These are phyloP conservation scores for Sanderia malayensis DNA, from an alignment of 30 jellyfish, hydroid and myxozoan genomes.

Conservation along the genomic window DNA sequence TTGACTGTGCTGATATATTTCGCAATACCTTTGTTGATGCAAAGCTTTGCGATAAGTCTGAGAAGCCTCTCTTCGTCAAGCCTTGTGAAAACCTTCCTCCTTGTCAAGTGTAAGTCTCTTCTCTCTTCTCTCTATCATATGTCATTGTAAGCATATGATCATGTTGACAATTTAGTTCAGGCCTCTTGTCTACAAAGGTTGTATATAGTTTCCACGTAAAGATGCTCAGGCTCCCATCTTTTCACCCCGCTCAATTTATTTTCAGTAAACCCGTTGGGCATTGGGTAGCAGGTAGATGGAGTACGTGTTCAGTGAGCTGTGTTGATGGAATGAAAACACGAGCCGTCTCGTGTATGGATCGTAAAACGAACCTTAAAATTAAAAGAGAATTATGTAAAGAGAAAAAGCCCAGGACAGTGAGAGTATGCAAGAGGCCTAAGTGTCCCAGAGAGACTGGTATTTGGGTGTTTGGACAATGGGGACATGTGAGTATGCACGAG, in stretches of 20 bases:
- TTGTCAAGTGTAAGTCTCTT: constrained; percentile 36
- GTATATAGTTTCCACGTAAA: no score
- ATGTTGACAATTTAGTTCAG: no score
- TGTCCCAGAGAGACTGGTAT: constrained; percentile 17
- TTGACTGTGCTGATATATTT: constrained; percentile 35
- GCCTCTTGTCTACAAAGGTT: no score
- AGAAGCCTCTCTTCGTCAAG: constrained; percentile 48
- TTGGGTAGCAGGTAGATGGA: constrained; percentile 39
- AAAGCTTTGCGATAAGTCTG: constrained; percentile 27
- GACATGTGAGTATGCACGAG: constrained; percentile 20
- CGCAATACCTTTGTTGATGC: constrained; percentile 7
- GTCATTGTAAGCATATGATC: no score
- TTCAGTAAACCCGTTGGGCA: constrained; percentile 17
- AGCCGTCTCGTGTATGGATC: constrained; percentile 28
- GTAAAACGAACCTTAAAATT: constrained; percentile 15
- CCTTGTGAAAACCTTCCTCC: constrained; percentile 51
- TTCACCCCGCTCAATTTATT: no score
- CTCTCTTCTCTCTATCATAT: no score
- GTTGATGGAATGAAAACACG: constrained; percentile 39
- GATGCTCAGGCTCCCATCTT: no score
- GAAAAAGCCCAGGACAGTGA: constrained; percentile 35
- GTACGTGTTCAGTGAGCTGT: constrained; percentile 47
- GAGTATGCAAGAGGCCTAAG: constrained; percentile 13
- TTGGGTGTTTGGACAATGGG: constrained; percentile 58
- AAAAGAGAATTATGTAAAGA: constrained; percentile 21